Conservation (phyloP, 2,888 invertebrate species). For the Heliconius cydno region DNA sequence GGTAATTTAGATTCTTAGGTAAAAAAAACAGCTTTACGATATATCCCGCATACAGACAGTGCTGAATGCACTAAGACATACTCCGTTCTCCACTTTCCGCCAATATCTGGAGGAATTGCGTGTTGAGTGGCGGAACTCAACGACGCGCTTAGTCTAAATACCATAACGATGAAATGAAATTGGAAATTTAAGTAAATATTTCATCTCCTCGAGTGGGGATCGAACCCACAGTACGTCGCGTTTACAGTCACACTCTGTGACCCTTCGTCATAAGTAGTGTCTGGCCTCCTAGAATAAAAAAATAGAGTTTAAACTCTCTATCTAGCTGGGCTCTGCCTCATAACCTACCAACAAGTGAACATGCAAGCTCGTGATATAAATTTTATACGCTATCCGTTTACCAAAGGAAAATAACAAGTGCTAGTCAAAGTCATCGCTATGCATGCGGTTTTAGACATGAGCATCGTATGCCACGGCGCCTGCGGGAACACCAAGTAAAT, state of each 20-base stretch:
- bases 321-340: not conserved
- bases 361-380: constrained; percentile 48
- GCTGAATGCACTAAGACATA: too few species aligned
- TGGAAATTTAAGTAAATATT: too few species aligned
- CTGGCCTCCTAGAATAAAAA: not conserved
- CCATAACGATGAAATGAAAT: too few species aligned
- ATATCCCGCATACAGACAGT: too few species aligned
- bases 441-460: constrained; percentile 63
- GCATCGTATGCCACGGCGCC: constrained; percentile 63
- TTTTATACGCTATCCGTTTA: constrained; percentile 49
- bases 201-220: too few species aligned
- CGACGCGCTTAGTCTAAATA: too few species aligned
- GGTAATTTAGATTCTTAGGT: too few species aligned
- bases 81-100: too few species aligned
- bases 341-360: not conserved
- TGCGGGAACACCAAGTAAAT: constrained; percentile 68
- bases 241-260: not conserved
- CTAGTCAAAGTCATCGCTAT: constrained; percentile 50
- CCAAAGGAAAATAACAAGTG: constrained; percentile 49
- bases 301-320: not conserved
- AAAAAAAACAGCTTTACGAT: too few species aligned
- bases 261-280: not conserved
- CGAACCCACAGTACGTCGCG: too few species aligned
- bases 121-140: too few species aligned
- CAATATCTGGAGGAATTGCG: too few species aligned